Base-by-base conservation (phyloP, 2,113 vertebrate genomes). In the Scartelaos histophorus region DNA sequence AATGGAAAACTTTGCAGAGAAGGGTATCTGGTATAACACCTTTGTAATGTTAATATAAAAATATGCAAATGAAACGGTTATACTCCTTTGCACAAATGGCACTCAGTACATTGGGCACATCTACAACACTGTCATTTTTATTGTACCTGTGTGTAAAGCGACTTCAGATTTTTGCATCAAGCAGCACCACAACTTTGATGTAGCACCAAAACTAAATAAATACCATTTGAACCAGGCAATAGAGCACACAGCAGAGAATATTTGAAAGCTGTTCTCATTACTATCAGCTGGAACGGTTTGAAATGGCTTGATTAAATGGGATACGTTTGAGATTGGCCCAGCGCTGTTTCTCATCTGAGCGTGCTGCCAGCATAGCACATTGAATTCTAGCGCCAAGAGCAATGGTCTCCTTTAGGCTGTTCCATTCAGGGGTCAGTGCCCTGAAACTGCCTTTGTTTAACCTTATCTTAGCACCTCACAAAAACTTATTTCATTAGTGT, bases 221-320 rank as follows among this genome's bases (percentile, higher is more conserved):
- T 54, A 34, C 80, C 15, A 11, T 69, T 66, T 56, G 67, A 69
- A 81, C 66, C 60, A 68, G 47, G 74, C 76, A 70, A 78, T 67
- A 74, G 46, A 82, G 57, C 56, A 70, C 70, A 73, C 45, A 51
- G 6, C 25, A 51, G 67, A 57, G 58, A 61, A 34, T 73, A 83
- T 82, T 77, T 19, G 6, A 82, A 81, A 87, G 80, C 67, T 69
- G 70, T 64, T 75, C 69, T 67, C 61, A 70, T 73, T 64, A 82
- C 78, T 78, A 78, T 81, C 84, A 77, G 69, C 79, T 83, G 19
- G 75, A 66, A 51, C 76, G 72, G 81, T 86, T 85, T 85, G 73
- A 85, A 88, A 84, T 78, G 58, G 54, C 79, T 78, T 87, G 75
- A 89, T 85, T 89, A 83, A 83, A 87, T 80, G 67, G 81, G 78